Percentiles rank a stretch among this genome's conserved stretches.
These are phyloP conservation scores for Spinus pinus DNA, from an alignment of 2,797 vertebrate species.

Conservation along the genomic window DNA sequence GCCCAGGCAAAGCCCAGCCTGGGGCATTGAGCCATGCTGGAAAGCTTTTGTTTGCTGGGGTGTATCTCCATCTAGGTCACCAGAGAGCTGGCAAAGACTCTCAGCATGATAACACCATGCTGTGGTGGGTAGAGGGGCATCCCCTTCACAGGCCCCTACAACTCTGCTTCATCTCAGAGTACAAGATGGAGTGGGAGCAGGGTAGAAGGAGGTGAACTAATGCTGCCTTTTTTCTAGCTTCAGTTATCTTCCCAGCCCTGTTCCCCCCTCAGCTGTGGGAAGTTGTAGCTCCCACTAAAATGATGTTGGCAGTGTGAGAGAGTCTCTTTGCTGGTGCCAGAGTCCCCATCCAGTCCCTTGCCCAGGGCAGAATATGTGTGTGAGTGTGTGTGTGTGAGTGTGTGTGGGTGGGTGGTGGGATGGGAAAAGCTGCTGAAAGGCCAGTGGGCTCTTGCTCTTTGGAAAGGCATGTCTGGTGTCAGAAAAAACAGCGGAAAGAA, in stretches of 20 bases:
- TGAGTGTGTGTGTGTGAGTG: neutral
- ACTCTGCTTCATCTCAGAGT: neutral
- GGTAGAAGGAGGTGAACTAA: neutral
- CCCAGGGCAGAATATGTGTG: neutral
- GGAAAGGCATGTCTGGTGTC: neutral
- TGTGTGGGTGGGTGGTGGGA: neutral
- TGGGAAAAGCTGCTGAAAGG: neutral
- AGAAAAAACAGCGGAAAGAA: neutral
- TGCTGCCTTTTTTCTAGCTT: neutral
- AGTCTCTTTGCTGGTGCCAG: constrained; percentile 42
- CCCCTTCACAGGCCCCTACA: neutral
- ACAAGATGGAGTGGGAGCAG: neutral
- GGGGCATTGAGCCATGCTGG: neutral
- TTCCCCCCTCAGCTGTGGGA: neutral
- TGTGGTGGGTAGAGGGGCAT: accelerated
- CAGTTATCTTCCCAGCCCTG: neutral
- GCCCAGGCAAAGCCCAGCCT: neutral
- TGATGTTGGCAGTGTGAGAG: neutral
- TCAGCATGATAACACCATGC: accelerated
- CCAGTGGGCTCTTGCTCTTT: neutral
- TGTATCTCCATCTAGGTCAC: neutral
- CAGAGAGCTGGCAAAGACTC: neutral
- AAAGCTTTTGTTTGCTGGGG: neutral
- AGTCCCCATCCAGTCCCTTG: neutral
- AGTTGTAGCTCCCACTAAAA: accelerated